Conservation (phyloP, 2,888 invertebrate species). For the Eulithis testata region DNA sequence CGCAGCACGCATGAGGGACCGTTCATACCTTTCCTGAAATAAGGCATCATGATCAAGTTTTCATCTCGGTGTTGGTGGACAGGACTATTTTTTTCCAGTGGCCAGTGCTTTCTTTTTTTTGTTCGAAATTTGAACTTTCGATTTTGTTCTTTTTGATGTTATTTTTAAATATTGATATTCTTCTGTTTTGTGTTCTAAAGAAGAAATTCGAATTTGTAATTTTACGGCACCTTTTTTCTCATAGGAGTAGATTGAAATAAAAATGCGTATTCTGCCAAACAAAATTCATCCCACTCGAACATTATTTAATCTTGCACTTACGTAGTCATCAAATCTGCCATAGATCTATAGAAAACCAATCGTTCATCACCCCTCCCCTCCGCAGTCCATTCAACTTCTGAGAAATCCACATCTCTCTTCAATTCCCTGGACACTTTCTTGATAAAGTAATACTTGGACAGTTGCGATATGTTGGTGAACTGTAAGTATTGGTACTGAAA, state of each 20-base stretch:
- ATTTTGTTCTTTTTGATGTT: too few relatives aligned
- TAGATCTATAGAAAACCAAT: constrained; percentile 61
- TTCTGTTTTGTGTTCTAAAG: too few relatives aligned
- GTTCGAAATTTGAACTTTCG: too few relatives aligned
- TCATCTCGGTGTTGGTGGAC: background rate
- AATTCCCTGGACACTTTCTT: constrained; percentile 66
- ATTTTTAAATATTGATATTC: too few relatives aligned
- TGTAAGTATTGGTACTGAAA: constrained; percentile 87
- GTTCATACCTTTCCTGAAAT: constrained; percentile 83
- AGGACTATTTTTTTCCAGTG: too few relatives aligned
- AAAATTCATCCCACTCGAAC: too few relatives aligned
- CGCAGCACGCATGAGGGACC: constrained; percentile 89
- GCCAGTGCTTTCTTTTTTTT: too few relatives aligned
- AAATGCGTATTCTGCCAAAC: too few relatives aligned
- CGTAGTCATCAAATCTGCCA: constrained; percentile 29
- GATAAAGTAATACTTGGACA: constrained; percentile 77
- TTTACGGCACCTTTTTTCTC: too few relatives aligned
- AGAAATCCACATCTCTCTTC: constrained; percentile 53
- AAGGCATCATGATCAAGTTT: background rate
- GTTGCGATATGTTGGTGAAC: constrained; percentile 76
- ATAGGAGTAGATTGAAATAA: too few relatives aligned
- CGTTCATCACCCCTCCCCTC: constrained; percentile 63
- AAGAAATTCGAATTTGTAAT: too few relatives aligned
- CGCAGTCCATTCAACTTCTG: constrained; percentile 39
- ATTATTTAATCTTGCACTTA: constrained; percentile 8